Percentiles rank a stretch among this genome's conserved stretches.
Evolutionary conservation across 2,797 vertebrate species (phyloP).

Genomic region (Megalops cyprinoides): DNA sequence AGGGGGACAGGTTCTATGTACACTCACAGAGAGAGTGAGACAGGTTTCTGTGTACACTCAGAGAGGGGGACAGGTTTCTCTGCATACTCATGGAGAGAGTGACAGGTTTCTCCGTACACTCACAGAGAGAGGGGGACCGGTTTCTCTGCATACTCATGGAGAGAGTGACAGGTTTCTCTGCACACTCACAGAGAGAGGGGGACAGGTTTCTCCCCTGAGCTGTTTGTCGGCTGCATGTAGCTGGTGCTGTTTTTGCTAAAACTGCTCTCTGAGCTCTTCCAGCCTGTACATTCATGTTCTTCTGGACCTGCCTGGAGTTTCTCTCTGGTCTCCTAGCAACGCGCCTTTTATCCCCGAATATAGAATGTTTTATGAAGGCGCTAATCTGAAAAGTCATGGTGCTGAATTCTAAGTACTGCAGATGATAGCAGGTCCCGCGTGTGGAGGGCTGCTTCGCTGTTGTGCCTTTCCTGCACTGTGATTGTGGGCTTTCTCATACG

Average conservation of each 20-base stretch:
- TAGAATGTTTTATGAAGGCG: conserved; percentile 35
- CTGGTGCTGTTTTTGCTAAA: no score
- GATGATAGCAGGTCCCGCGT: not conserved
- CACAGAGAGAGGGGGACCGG: no score
- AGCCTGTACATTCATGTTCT: conserved; percentile 4
- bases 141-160: no score
- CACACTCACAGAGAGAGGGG: no score
- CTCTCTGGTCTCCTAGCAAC: conserved; percentile 34
- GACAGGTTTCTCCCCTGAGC: no score
- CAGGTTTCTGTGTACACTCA: no score
- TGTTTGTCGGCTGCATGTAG: not conserved
- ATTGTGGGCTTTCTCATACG: not conserved
- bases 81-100: no score
- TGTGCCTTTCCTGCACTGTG: not conserved
- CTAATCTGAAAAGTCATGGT: conserved; percentile 28
- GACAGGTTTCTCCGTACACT: no score
- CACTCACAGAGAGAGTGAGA: not conserved
- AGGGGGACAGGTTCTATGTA: not conserved
- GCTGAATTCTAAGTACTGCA: conserved; percentile 5
- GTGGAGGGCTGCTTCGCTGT: not conserved
- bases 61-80: no score
- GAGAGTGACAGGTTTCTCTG: no score
- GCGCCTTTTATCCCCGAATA: conserved; percentile 39
- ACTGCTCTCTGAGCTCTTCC: not conserved
- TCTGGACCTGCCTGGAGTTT: conserved; percentile 24